Conservation (phyloP, 2,888 invertebrate species). For the Psylliodes chrysocephalus region DNA sequence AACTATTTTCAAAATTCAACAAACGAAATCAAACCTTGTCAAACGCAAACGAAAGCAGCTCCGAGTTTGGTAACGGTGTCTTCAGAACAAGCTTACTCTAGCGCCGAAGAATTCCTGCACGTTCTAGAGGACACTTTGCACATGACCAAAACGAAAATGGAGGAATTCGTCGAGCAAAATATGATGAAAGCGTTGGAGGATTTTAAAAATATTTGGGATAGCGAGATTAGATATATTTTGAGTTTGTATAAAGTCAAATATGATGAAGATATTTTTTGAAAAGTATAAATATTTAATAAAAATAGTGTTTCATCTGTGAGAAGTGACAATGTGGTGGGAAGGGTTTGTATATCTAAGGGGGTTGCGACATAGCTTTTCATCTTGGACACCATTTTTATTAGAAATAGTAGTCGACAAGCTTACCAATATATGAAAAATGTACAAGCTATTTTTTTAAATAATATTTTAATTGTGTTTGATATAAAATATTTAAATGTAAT, state of each 20-base stretch:
- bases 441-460: too few relatives aligned
- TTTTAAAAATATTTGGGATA: slow-evolving; percentile 49
- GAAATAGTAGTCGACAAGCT: too few relatives aligned
- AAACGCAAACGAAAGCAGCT: neutral
- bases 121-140: slow-evolving; percentile 27
- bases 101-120: slow-evolving; percentile 25
- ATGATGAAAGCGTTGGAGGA: slow-evolving; percentile 36
- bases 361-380: too few relatives aligned
- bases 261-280: slow-evolving; percentile 38
- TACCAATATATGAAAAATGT: too few relatives aligned
- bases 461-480: too few relatives aligned
- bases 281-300: neutral
- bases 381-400: too few relatives aligned
- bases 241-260: slow-evolving; percentile 54
- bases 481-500: too few relatives aligned
- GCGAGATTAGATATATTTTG: slow-evolving; percentile 47
- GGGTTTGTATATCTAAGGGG: too few relatives aligned
- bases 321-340: too few relatives aligned
- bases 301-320: too few relatives aligned
- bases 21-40: neutral
- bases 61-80: slow-evolving; percentile 1
- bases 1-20: slow-evolving; percentile 5
- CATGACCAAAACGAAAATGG: slow-evolving; percentile 24
- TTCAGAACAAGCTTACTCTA: neutral
- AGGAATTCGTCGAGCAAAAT: slow-evolving; percentile 42